phyloP scores from a whole-genome alignment of 2,113 vertebrate species.

The Acanthochromis polyacanthus region DNA sequence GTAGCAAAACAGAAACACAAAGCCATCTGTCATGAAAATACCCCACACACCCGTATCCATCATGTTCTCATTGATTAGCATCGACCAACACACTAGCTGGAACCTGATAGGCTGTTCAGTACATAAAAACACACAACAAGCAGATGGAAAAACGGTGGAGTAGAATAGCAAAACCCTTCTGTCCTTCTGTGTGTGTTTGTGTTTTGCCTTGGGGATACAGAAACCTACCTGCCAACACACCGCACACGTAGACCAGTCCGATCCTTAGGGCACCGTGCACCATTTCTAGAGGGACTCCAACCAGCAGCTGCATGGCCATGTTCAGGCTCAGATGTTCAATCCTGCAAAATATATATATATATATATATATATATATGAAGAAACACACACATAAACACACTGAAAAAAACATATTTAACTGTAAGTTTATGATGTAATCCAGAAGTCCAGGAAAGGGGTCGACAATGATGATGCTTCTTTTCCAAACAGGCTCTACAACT shows the following conservation, averaged over 20 bases:
- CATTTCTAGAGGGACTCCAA: slow-evolving; percentile 98
- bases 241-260: slow-evolving; percentile 93
- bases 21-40: slow-evolving; percentile 71
- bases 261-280: slow-evolving; percentile 95
- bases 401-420: background rate
- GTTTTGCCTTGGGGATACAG: slow-evolving; percentile 1
- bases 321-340: slow-evolving; percentile 97
- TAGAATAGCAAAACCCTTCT: slow-evolving; percentile 14
- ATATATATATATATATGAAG: slow-evolving; percentile 75
- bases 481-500: no score
- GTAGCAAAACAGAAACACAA: slow-evolving; percentile 55
- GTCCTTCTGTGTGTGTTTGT: slow-evolving; percentile 11
- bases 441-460: no score
- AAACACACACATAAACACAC: slow-evolving; percentile 6
- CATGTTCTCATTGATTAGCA: slow-evolving; percentile 39
- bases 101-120: slow-evolving; percentile 42
- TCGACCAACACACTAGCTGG: slow-evolving; percentile 29
- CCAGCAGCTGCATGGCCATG: slow-evolving; percentile 95
- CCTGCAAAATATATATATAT: slow-evolving; percentile 85
- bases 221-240: slow-evolving; percentile 93
- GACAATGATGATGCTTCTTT: no score
- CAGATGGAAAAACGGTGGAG: slow-evolving; percentile 47
- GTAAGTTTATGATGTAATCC: no score
- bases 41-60: slow-evolving; percentile 17
- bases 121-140: slow-evolving; percentile 46